Conservation (phyloP, 2,113 vertebrate genomes). For the Sclerurus mexicanus region DNA sequence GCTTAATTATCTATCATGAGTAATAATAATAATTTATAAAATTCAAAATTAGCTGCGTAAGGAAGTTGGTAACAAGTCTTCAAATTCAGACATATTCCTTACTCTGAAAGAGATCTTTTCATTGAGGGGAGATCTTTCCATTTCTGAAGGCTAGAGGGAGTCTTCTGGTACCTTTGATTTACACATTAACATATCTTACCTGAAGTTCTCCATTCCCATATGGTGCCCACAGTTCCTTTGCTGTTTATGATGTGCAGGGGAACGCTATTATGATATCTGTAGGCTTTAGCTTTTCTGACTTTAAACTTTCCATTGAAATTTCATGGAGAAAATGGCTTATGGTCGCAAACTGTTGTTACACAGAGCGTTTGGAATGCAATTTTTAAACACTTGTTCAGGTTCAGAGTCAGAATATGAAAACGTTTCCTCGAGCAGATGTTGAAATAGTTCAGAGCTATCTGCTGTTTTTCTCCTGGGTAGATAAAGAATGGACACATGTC, state of each 20-base stretch:
- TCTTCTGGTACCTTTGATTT: not conserved
- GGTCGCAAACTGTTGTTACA: not conserved
- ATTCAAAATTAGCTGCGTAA: not conserved
- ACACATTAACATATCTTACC: not conserved
- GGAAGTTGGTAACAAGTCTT: not conserved
- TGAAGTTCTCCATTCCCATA: not conserved
- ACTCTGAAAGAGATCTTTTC: not conserved
- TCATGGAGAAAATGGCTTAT: not conserved
- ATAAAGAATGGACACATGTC: not conserved
- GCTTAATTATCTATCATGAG: not conserved
- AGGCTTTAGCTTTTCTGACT: not conserved
- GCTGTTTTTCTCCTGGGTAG: not conserved
- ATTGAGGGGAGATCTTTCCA: not conserved
- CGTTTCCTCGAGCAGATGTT: too few species aligned
- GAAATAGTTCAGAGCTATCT: not conserved
- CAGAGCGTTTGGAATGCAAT: not conserved
- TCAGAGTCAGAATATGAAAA: too few species aligned
- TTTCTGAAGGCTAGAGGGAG: not conserved
- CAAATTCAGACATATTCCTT: not conserved
- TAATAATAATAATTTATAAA: not conserved
- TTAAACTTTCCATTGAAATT: not conserved
- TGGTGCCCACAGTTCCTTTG: not conserved
- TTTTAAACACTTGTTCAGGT: not conserved
- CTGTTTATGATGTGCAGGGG: not conserved
- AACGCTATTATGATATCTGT: not conserved